A percentile compares a stretch with the other conserved stretches of the same genome.
Conservation (phyloP, 2,113 vertebrate genomes). For the Emydocephalus ijimae region DNA sequence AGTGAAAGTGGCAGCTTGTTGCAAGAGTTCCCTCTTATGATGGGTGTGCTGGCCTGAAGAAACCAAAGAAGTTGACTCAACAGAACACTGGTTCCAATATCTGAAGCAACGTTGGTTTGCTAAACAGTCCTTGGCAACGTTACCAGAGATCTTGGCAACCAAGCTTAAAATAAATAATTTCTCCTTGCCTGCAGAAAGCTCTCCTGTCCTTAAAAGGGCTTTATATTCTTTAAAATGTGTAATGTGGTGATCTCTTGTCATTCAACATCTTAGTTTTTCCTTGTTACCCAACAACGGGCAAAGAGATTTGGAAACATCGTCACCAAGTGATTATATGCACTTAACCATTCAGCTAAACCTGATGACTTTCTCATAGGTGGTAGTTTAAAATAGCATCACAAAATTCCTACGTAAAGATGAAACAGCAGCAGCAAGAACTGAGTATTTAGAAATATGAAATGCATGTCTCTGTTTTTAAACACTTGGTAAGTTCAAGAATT, state of each 20-base stretch:
- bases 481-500: not conserved
- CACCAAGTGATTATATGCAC: not conserved
- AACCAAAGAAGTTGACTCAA: not conserved
- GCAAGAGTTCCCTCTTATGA: not conserved
- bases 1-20: not conserved
- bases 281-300: not conserved
- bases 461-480: not conserved
- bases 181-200: not conserved
- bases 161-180: not conserved
- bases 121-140: not conserved
- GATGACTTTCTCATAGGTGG: not conserved
- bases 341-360: not conserved
- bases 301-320: not conserved
- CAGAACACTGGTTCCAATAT: not conserved
- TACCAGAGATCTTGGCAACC: not conserved
- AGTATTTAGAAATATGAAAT: not conserved
- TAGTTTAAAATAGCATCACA: not conserved
- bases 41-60: not conserved
- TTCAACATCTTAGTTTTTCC: not conserved
- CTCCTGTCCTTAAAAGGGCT: not conserved
- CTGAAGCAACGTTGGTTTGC: not conserved
- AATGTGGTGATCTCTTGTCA: not conserved
- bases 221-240: not conserved
- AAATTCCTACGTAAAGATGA: not conserved
- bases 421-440: not conserved